Conservation (phyloP, 2,797 vertebrate species). For the Tiaroga cobitis region DNA sequence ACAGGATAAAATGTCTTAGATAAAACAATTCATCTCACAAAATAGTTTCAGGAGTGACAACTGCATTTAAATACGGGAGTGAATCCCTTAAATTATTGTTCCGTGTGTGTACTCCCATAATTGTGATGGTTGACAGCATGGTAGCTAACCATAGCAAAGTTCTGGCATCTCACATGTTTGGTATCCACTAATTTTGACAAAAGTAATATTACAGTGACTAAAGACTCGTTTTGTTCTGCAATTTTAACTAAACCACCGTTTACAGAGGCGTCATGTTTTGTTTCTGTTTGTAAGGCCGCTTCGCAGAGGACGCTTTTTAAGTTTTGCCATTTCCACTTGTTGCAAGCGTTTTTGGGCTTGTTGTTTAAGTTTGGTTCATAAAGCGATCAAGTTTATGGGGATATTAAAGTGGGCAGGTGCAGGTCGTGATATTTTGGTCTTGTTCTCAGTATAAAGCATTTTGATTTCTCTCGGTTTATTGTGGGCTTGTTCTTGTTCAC, state of each 20-base stretch:
- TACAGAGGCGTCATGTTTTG: not conserved
- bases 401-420: too few species aligned
- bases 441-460: too few species aligned
- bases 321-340: too few species aligned
- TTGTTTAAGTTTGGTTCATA: too few species aligned
- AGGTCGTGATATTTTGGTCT: too few species aligned
- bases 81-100: not conserved
- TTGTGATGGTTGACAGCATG: not conserved
- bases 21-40: not conserved
- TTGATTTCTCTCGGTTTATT: too few species aligned
- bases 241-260: not conserved
- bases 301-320: too few species aligned
- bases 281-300: not conserved
- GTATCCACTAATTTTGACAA: not conserved
- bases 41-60: not conserved
- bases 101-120: not conserved
- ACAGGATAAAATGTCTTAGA: not conserved
- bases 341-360: too few species aligned
- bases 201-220: not conserved
- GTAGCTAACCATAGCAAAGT: not conserved
- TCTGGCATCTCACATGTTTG: not conserved
- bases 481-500: too few species aligned
- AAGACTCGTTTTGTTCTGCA: not conserved
- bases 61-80: not conserved
- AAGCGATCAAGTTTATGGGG: too few species aligned